Evolutionary conservation across 2,113 vertebrate species (phyloP).

Genomic region (Neolamprologus cancellatus): DNA sequence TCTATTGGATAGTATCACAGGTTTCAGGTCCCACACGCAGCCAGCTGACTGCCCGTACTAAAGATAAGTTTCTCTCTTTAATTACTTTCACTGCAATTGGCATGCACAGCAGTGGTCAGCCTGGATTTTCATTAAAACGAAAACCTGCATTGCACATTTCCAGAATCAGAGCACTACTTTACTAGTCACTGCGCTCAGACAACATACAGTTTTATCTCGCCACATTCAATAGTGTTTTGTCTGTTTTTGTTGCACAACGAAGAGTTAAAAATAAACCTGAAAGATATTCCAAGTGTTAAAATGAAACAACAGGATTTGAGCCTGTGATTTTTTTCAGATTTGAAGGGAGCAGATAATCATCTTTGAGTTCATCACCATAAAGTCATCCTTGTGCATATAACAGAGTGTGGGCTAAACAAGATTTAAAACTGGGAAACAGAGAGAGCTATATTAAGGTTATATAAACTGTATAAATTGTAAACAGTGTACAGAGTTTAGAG

Average conservation of each 20-base stretch:
- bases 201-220: background rate
- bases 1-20: slow-evolving; percentile 8
- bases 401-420: background rate
- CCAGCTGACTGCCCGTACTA: background rate
- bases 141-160: background rate
- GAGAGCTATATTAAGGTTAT: background rate
- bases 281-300: background rate
- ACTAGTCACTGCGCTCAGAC: background rate
- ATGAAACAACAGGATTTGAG: background rate
- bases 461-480: background rate
- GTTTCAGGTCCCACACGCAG: slow-evolving; percentile 8
- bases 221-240: background rate
- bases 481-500: background rate
- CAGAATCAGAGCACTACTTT: background rate
- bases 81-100: slow-evolving; percentile 21
- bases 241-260: background rate
- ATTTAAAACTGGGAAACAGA: background rate
- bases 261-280: background rate
- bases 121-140: background rate
- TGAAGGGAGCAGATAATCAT: background rate
- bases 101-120: background rate
- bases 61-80: slow-evolving; percentile 33
- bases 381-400: background rate
- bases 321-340: background rate
- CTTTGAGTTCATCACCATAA: background rate